Base-by-base conservation (phyloP, 2,888 invertebrate genomes). In the Doris montereyensis region DNA sequence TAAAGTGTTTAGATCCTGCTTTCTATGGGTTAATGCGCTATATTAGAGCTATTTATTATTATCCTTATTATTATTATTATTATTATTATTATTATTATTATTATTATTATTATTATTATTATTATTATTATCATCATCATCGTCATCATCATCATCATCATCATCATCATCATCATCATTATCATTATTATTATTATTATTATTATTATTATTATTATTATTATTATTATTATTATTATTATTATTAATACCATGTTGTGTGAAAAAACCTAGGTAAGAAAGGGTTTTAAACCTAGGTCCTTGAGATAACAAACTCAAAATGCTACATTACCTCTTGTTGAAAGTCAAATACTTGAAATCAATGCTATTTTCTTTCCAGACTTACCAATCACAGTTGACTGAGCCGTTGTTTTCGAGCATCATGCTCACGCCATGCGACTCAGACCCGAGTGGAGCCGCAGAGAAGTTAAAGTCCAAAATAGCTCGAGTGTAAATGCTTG, bases 391-490 rank as follows among this genome's bases (percentile, higher is more conserved):
- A 77, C 89, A 88, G 57, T 88, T 84, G 0, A 91, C 88, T 28
- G 89, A 86, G 26, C 91, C 90, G 13, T 87, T 87, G 83, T 91
- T 91, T 78, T 91, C 89, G 78, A 91, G 85, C 88, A 90, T 86
- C 17, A 91, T 85, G 77, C 85, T 87, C 2, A 91, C 88, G n/a
- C 86, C 80, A 79, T 89, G 89, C 0, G 89, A 87, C 35, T 89
- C 89, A 79, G 89, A 89, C 68, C 86, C 88, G 0, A 91, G 83
- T 2, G 91, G 90, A 2, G 91, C 90, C 0, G 91, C 90, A 81
- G 89, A 88, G 81, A 91, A 91, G 85, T 91, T 91, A 83, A 91
- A 90, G 82, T 91, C 90, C 81, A 90, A 80, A 71, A 91, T 87
- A 41, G 89, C 88, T 32, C 89, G 83, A 0, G 90, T 90, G 82